Evolutionary conservation across 2,888 invertebrate species (phyloP).

Genomic region (Acrobasis repandana): DNA sequence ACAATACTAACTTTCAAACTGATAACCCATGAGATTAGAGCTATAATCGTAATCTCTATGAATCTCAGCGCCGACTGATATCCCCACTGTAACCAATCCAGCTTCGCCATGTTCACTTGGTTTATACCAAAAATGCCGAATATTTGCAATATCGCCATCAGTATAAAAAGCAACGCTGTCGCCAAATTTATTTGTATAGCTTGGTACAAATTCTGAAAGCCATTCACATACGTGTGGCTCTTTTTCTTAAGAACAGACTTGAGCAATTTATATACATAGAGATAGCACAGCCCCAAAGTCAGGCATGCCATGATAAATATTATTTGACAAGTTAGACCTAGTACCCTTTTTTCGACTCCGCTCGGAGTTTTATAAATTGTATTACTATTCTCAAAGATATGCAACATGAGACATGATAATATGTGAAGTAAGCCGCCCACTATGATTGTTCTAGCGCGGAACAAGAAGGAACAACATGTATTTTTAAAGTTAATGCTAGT

Average conservation of each 20-base stretch:
- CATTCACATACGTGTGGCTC: conserved; percentile 90
- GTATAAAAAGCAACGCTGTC: conserved; percentile 91
- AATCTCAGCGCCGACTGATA: conserved; percentile 93
- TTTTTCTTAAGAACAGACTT: conserved; percentile 89
- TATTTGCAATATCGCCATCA: conserved; percentile 92
- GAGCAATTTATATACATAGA: conserved; percentile 91
- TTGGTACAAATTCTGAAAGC: conserved; percentile 91
- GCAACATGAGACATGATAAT: conserved; percentile 90
- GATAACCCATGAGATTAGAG: conserved; percentile 93
- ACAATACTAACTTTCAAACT: conserved; percentile 85
- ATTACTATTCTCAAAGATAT: conserved; percentile 87
- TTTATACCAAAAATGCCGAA: conserved; percentile 86
- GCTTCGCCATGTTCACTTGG: conserved; percentile 84
- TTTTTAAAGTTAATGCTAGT: conserved; percentile 90
- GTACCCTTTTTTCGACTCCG: conserved; percentile 82
- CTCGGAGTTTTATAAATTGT: conserved; percentile 72
- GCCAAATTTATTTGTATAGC: conserved; percentile 95
- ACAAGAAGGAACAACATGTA: conserved; percentile 86
- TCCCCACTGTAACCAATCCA: conserved; percentile 96
- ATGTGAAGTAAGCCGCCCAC: conserved; percentile 91
- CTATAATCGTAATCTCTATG: conserved; percentile 94
- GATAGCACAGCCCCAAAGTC: conserved; percentile 91
- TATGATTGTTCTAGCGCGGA: conserved; percentile 90
- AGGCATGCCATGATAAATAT: conserved; percentile 93
- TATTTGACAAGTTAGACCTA: conserved; percentile 91